phyloP scores from a whole-genome alignment of 1,140 invertebrate genomes.

The Metaphire vulgaris region DNA sequence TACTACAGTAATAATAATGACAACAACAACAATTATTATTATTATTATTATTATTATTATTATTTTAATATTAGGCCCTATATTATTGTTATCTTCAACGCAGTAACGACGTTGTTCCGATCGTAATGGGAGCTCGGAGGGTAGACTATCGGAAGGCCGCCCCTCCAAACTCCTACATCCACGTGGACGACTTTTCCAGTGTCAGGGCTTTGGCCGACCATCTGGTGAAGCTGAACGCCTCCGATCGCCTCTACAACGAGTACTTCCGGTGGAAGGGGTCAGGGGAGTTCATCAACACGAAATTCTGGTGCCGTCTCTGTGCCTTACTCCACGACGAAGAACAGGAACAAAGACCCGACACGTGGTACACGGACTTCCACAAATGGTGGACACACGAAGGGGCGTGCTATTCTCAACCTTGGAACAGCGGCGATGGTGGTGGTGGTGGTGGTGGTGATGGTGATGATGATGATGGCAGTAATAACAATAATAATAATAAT shows the following conservation, averaged over 20 bases:
- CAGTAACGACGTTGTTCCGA: conserved; percentile 79
- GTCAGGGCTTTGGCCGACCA: conserved; percentile 44
- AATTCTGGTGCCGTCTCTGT: conserved; percentile 91
- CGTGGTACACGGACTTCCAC: conserved; percentile 16
- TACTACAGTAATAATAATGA: too few species aligned
- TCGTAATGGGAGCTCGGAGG: conserved; percentile 84
- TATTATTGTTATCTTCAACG: background rate
- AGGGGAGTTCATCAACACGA: conserved; percentile 43
- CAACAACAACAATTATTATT: background rate
- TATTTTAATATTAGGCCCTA: background rate
- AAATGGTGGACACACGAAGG: conserved; percentile 16
- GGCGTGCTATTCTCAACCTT: too few species aligned
- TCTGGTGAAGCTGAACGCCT: conserved; percentile 45
- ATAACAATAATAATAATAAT: too few species aligned
- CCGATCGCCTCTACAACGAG: conserved; percentile 49
- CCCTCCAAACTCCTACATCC: conserved; percentile 58
- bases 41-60: background rate
- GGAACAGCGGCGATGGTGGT: too few species aligned
- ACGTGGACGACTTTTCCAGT: conserved; percentile 41
- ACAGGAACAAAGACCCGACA: conserved; percentile 9
- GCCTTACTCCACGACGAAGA: conserved; percentile 53
- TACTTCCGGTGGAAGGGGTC: conserved; percentile 52
- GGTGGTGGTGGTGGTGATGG: too few species aligned
- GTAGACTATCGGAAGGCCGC: conserved; percentile 80
- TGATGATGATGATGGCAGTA: too few species aligned